These are phyloP conservation scores for Piscicola geometra DNA, from an alignment of 2,888 invertebrate genomes.

Conservation along the genomic window DNA sequence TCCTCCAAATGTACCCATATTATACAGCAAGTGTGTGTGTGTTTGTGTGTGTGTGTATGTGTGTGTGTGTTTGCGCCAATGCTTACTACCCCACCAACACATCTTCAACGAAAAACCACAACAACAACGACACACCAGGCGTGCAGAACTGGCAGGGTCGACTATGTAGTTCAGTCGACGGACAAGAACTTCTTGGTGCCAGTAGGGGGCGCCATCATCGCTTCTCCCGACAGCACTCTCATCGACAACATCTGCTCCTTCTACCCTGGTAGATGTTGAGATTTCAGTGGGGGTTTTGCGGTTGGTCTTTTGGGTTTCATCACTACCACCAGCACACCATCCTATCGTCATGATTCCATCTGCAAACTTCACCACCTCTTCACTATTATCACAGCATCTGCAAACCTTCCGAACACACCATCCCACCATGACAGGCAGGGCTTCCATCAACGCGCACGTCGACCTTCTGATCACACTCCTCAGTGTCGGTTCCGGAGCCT, in stretches of 20 bases:
- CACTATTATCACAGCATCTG: too few species aligned
- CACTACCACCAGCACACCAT: not conserved
- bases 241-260: slow-evolving; percentile 66
- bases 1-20: slow-evolving; percentile 65
- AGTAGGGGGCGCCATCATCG: slow-evolving; percentile 72
- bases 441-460: slow-evolving; percentile 67
- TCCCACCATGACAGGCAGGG: slow-evolving; percentile 61
- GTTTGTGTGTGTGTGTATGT: slow-evolving; percentile 58
- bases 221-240: slow-evolving; percentile 63
- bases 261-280: slow-evolving; percentile 68
- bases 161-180: slow-evolving; percentile 75
- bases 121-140: slow-evolving; percentile 47
- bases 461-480: slow-evolving; percentile 74
- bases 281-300: too few species aligned
- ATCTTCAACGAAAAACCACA: not conserved
- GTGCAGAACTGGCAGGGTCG: slow-evolving; percentile 61
- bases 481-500: slow-evolving; percentile 66
- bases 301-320: not conserved
- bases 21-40: slow-evolving; percentile 62
- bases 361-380: too few species aligned
- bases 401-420: too few species aligned
- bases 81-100: too few species aligned
- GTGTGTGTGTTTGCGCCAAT: not conserved
- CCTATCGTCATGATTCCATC: too few species aligned
- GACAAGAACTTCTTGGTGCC: slow-evolving; percentile 81